Evolutionary conservation across 1,140 invertebrate genomes (phyloP).

Genomic region (Bombus waltoni): DNA sequence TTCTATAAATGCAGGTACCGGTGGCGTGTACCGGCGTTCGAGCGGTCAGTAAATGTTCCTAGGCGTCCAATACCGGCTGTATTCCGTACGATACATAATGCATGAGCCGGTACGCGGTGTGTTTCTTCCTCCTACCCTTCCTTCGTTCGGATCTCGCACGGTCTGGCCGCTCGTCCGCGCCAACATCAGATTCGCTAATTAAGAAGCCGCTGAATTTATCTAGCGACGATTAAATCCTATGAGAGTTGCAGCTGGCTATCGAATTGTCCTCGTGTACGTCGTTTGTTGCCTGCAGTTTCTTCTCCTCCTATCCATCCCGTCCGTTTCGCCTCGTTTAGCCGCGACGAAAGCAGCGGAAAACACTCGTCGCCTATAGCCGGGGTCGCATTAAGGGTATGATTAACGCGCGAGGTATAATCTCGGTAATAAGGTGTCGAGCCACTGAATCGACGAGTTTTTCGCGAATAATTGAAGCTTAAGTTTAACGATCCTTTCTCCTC

Average conservation of each 20-base stretch:
- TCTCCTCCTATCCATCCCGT: no score
- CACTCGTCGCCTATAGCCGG: background rate
- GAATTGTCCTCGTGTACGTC: background rate
- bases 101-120: constrained; percentile 63
- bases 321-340: background rate
- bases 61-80: constrained; percentile 63
- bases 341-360: constrained; percentile 4
- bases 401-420: background rate
- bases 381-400: background rate
- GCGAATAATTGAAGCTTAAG: background rate
- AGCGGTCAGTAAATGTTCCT: constrained; percentile 70
- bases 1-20: constrained; percentile 68
- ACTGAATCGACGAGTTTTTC: background rate
- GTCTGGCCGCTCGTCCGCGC: constrained; percentile 12
- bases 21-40: constrained; percentile 30
- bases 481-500: background rate
- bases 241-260: background rate
- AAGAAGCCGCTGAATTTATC: constrained; percentile 47
- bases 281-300: background rate
- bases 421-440: background rate
- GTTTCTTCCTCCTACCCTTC: constrained; percentile 33
- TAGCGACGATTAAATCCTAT: constrained; percentile 10
- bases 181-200: constrained; percentile 45
- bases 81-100: constrained; percentile 72
- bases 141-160: constrained; percentile 35